Evolutionary conservation across 2,888 invertebrate genomes (phyloP).

Genomic region (Bembecia ichneumoniformis): DNA sequence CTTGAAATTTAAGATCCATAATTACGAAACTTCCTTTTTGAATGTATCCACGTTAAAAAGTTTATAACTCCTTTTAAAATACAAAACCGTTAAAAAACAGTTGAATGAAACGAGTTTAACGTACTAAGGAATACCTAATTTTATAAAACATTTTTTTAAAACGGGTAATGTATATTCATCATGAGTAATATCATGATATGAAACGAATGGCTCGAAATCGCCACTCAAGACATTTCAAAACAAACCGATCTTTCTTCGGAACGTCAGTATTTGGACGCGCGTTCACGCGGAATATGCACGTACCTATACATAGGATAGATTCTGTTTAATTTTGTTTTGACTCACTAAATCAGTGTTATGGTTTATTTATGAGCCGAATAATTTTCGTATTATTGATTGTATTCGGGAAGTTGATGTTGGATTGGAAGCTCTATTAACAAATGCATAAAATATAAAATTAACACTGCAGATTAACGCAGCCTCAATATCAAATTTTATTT

Average conservation of each 20-base stretch:
- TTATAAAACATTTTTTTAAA: conserved; percentile 19
- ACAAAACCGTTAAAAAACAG: too few relatives aligned
- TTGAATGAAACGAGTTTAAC: conserved; percentile 1
- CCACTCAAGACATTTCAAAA: conserved; percentile 59
- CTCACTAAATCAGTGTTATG: conserved; percentile 40
- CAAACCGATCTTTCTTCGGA: conserved; percentile 44
- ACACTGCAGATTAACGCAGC: too few relatives aligned
- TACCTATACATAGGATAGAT: conserved; percentile 14
- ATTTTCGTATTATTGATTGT: too few relatives aligned
- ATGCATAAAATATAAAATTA: too few relatives aligned
- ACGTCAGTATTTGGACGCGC: conserved; percentile 41
- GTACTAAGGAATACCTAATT: conserved; percentile 5
- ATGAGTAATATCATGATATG: conserved; percentile 27
- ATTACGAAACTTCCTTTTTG: too few relatives aligned
- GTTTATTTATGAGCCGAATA: conserved; percentile 1
- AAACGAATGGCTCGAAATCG: conserved; percentile 44
- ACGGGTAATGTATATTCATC: conserved; percentile 12
- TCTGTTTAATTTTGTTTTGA: conserved; percentile 61
- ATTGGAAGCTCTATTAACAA: too few relatives aligned
- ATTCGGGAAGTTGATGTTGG: too few relatives aligned
- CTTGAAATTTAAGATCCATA: too few relatives aligned
- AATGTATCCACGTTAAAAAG: too few relatives aligned
- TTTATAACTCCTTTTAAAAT: too few relatives aligned
- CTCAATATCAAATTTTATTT: too few relatives aligned
- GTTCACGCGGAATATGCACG: conserved; percentile 29